A percentile compares a stretch with the other conserved stretches of the same genome.
Conservation (phyloP, 2,888 invertebrate genomes). For the Hofmannophila pseudospretella region DNA sequence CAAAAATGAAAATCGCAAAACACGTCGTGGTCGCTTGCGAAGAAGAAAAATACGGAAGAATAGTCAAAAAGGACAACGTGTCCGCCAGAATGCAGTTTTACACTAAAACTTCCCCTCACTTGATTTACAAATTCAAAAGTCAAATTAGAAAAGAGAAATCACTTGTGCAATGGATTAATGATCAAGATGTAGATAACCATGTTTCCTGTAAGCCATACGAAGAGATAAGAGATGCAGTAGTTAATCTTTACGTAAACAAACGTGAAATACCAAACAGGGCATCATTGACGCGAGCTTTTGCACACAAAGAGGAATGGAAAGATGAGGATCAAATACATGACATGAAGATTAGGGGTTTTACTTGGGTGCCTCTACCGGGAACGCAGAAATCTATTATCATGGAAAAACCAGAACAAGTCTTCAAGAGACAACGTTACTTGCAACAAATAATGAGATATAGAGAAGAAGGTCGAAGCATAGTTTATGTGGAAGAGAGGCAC, state of each 20-base stretch:
- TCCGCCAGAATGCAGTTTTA: background rate
- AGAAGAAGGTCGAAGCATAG: constrained; percentile 5
- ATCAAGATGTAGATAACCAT: too few species aligned
- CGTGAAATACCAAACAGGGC: background rate
- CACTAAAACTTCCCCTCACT: background rate
- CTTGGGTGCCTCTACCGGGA: constrained; percentile 19
- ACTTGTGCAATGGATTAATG: background rate
- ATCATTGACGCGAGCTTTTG: background rate
- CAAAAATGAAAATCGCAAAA: background rate
- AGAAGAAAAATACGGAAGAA: background rate
- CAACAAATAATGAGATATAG: constrained; percentile 19
- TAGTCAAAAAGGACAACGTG: background rate
- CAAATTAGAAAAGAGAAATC: background rate
- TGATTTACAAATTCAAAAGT: background rate
- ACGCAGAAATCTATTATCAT: constrained; percentile 18
- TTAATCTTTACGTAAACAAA: constrained; percentile 1
- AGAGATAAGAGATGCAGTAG: background rate
- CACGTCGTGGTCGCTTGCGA: background rate
- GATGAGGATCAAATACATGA: background rate
- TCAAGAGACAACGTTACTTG: constrained; percentile 21
- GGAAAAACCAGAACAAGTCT: constrained; percentile 19
- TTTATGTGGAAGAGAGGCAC: constrained; percentile 7
- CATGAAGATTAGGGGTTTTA: constrained; percentile 16
- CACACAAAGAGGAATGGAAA: background rate
- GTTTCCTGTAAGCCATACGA: too few species aligned